These are phyloP conservation scores for Hylaeus anthracinus DNA, from an alignment of 1,140 invertebrate genomes.

Conservation along the genomic window DNA sequence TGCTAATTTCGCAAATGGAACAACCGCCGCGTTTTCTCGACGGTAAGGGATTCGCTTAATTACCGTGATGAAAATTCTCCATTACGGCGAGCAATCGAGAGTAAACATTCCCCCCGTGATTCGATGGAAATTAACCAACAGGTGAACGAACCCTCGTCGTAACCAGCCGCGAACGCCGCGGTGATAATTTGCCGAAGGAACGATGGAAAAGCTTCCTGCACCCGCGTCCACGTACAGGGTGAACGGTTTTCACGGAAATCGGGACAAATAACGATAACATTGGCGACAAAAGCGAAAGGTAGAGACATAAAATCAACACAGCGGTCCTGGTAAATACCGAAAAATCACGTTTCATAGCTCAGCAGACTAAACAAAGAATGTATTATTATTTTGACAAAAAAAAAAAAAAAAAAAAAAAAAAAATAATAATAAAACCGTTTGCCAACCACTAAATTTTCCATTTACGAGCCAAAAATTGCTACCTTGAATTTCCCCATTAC, in stretches of 20 bases:
- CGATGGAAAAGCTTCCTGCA: not conserved
- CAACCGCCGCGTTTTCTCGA: not conserved
- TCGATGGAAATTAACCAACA: constrained; percentile 37
- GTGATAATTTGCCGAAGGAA: not conserved
- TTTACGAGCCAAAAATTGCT: no score
- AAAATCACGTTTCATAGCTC: no score
- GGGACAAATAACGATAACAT: no score
- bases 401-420: no score
- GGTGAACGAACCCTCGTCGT: constrained; percentile 19
- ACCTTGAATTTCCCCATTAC: no score
- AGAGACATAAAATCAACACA: no score
- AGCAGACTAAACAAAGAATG: no score
- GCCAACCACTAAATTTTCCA: no score
- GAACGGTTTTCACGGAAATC: not conserved
- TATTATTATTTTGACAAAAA: no score
- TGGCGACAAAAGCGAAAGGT: no score
- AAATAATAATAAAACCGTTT: no score
- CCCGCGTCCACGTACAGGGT: not conserved
- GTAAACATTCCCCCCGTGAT: constrained; percentile 26
- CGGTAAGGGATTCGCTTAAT: constrained; percentile 16
- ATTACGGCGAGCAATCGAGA: constrained; percentile 28
- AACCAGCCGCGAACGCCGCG: not conserved
- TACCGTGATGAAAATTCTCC: constrained; percentile 38
- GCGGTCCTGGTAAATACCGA: no score
- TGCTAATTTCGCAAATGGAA: constrained; percentile 32